A percentile compares a stretch with the other conserved stretches of the same genome.
These are phyloP conservation scores for Lampropteryx suffumata DNA, from an alignment of 2,888 invertebrate species.

Conservation along the genomic window DNA sequence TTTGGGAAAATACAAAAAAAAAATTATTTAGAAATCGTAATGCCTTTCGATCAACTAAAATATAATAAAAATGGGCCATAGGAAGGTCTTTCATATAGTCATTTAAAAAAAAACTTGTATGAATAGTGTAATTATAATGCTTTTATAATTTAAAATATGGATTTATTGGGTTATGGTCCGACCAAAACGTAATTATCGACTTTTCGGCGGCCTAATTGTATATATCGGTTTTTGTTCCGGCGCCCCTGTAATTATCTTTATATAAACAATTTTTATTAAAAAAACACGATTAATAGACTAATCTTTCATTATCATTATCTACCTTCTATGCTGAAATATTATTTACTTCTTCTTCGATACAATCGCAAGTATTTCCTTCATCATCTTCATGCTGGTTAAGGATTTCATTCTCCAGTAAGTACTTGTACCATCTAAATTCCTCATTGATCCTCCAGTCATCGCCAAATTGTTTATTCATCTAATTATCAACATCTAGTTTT, in stretches of 20 bases:
- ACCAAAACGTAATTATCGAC: too few relatives aligned
- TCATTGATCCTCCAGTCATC: slow-evolving; percentile 14
- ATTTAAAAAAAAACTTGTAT: background rate
- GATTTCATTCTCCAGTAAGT: slow-evolving; percentile 4
- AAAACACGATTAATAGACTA: too few relatives aligned
- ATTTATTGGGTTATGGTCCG: background rate
- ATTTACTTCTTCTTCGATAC: background rate
- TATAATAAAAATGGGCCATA: background rate
- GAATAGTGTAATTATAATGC: background rate
- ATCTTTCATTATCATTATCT: background rate
- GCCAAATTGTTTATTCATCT: background rate
- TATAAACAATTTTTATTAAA: too few relatives aligned
- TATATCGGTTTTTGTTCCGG: background rate
- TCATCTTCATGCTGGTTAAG: slow-evolving; percentile 1
- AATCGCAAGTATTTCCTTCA: slow-evolving; percentile 2
- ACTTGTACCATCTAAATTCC: slow-evolving; percentile 25
- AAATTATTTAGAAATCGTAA: slow-evolving; percentile 1
- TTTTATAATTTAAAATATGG: background rate
- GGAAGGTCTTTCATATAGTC: background rate
- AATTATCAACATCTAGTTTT: background rate
- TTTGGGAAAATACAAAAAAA: background rate
- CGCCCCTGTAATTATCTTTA: too few relatives aligned
- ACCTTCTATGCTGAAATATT: slow-evolving; percentile 1
- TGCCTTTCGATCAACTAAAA: background rate
- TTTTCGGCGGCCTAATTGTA: background rate